Base-by-base conservation (phyloP, 1,140 invertebrate genomes). In the Nasonia giraulti region DNA sequence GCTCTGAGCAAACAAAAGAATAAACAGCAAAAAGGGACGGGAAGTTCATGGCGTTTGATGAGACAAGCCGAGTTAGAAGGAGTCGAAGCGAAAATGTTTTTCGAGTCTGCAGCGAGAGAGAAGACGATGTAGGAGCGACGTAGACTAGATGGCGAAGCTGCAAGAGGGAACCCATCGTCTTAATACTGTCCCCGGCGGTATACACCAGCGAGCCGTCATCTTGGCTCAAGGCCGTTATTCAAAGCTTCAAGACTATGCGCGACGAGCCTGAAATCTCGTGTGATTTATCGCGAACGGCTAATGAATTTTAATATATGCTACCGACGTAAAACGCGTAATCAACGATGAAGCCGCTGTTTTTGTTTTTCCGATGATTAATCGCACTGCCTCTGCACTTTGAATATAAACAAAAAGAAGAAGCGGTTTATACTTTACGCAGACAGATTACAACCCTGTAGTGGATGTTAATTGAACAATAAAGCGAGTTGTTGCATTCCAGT, bases 271-370 rank as follows among this genome's bases (percentile, higher is more conserved):
- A 69, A 80, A 81, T 81, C 71, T 81, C 47, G 47, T 50, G 71
- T 50, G 80, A 81, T 81, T 81, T 81, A 81, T 73, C 33, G 80
- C 33, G n/a, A 33, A 12, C 12, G 66, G 37, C 44, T 82, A 55
- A 82, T 82, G 80, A 82, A 82, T 82, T 82, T 82, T 82, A 82
- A 82, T 62, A 82, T 62, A 74, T 69, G 66, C 2, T 31, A 20
- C 31, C 68, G 5, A 33, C 17, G 37, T 82, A 74, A 82, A 82
- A 55, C 12, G 23, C 69, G 44, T 37, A 82, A 74, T 82, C 55
- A 82, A 82, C 69, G 68, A 20, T 50, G 66, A 8, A 50, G 5
- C 73, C 1, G 74, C 74, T 76, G 5, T 76, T 37, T 44, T n/a
- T 10, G 40, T 10, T 44, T 44, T 44, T 44, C 8, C 6, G 40